Evolutionary conservation across 2,113 vertebrate species (phyloP).

Genomic region (Triplophysa rosa): DNA sequence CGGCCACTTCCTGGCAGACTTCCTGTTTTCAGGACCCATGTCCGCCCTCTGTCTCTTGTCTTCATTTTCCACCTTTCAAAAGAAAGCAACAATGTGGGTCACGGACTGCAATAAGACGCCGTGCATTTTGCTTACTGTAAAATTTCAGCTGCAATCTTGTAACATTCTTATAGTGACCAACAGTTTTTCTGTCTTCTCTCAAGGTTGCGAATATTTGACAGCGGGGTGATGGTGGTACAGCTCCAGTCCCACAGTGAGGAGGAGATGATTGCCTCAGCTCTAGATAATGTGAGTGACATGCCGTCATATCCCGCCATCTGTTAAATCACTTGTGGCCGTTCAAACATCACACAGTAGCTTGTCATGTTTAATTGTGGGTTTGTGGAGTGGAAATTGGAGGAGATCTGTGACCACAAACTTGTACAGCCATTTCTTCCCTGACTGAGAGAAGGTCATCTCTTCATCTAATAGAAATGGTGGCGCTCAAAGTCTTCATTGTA

Average conservation of each 20-base stretch:
- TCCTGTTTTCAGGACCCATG: conserved; percentile 72
- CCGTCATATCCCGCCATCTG: conserved; percentile 38
- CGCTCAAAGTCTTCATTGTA: neutral
- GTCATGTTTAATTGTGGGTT: conserved; percentile 53
- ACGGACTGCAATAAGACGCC: neutral
- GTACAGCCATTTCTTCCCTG: conserved; percentile 16
- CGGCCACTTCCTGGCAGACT: conserved; percentile 73
- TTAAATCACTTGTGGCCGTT: conserved; percentile 47
- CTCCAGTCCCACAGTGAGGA: conserved; percentile 97
- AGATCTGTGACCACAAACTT: conserved; percentile 10
- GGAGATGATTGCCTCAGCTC: conserved; percentile 94
- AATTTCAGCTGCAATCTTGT: neutral
- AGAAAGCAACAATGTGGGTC: conserved; percentile 51
- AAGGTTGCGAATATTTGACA: conserved; percentile 95
- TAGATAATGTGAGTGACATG: conserved; percentile 83
- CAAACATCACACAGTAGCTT: conserved; percentile 37
- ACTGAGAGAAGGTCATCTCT: conserved; percentile 13
- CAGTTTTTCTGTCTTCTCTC: conserved; percentile 37
- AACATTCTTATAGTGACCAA: conserved; percentile 10
- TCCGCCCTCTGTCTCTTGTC: conserved; percentile 62
- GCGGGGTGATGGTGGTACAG: conserved; percentile 98
- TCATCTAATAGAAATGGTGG: neutral
- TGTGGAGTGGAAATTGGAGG: conserved; percentile 37
- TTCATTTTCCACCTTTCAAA: conserved; percentile 61
- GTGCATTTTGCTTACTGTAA: neutral